Conservation (phyloP, 2,888 invertebrate species). For the Sinelater perroti region DNA sequence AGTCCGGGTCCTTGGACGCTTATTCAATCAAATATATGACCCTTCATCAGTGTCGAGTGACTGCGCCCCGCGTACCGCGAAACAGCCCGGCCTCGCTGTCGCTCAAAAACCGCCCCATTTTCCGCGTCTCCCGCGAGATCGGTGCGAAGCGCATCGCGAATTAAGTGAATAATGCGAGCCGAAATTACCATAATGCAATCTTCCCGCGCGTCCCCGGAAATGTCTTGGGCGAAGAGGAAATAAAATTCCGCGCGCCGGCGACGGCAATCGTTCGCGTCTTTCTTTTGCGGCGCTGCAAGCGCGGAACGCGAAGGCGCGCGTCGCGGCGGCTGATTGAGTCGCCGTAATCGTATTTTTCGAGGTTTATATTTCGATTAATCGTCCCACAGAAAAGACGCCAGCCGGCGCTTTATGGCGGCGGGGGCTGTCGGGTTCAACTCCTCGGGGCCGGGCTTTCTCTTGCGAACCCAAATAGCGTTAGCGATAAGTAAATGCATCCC, state of each 20-base stretch:
- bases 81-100: too few species aligned
- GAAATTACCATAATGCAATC: conserved; percentile 17
- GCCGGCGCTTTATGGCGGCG: background rate
- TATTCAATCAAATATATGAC: conserved; percentile 4
- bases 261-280: conserved; percentile 3
- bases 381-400: conserved; percentile 1
- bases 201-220: conserved; percentile 10
- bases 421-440: too few species aligned
- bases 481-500: too few species aligned
- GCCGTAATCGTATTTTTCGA: conserved; percentile 12
- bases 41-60: conserved; percentile 4
- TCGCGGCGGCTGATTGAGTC: background rate
- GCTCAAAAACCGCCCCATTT: too few species aligned
- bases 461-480: too few species aligned
- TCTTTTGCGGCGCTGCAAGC: conserved; percentile 1
- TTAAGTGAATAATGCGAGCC: conserved; percentile 10
- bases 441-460: too few species aligned
- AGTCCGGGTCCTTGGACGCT: background rate
- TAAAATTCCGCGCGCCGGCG: conserved; percentile 12
- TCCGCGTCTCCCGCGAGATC: too few species aligned
- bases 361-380: conserved; percentile 12
- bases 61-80: background rate
- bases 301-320: conserved; percentile 1
- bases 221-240: conserved; percentile 8
- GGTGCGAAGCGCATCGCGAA: too few species aligned